These are phyloP conservation scores for Imbricaverruca yamaguchii DNA, from an alignment of 2,888 invertebrate genomes.

Conservation along the genomic window DNA sequence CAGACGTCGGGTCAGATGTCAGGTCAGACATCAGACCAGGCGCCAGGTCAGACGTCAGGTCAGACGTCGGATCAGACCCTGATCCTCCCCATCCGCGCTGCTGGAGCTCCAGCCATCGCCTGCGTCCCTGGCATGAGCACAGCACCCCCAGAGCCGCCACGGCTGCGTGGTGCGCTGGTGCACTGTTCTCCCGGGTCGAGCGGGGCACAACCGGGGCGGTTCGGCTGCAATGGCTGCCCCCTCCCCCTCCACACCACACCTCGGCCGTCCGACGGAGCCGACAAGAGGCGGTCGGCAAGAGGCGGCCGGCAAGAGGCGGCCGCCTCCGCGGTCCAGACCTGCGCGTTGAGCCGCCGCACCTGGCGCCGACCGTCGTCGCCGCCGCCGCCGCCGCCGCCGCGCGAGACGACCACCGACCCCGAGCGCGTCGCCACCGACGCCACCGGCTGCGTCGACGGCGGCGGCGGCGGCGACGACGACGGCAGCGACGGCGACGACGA, in stretches of 20 bases:
- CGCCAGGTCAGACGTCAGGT: no score
- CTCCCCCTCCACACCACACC: not conserved
- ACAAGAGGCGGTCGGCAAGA: not conserved
- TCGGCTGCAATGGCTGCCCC: not conserved
- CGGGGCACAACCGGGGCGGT: no score
- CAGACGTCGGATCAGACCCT: no score
- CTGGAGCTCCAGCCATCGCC: slow-evolving; percentile 27
- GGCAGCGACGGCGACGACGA: not conserved
- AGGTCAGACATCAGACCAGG: no score
- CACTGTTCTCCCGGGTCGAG: no score
- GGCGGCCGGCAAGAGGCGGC: not conserved
- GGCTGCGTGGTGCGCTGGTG: not conserved
- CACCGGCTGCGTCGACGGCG: not conserved
- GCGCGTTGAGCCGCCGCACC: not conserved
- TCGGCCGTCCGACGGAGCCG: not conserved
- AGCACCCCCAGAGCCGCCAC: not conserved
- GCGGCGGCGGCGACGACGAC: not conserved
- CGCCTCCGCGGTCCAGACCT: slow-evolving; percentile 12
- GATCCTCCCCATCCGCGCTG: slow-evolving; percentile 26
- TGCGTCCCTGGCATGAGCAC: not conserved
- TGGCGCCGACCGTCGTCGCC: not conserved
- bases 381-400: not conserved
- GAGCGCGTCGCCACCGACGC: not conserved
- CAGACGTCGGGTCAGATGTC: no score
- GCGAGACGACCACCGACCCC: not conserved